Evolutionary conservation across 2,888 invertebrate genomes (phyloP).

Genomic region (Xestia xanthographa): DNA sequence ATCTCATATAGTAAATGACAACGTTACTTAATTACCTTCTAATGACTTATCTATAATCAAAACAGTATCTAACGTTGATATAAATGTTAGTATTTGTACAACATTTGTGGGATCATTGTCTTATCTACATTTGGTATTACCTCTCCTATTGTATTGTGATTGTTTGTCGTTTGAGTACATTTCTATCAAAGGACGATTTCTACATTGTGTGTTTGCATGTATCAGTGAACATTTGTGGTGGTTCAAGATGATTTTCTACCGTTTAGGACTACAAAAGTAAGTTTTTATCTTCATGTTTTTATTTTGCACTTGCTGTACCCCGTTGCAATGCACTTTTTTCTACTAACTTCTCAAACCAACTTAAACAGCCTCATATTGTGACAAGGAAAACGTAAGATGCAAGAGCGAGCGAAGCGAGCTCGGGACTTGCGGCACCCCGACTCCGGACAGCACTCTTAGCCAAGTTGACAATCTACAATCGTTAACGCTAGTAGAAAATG

Average conservation of each 20-base stretch:
- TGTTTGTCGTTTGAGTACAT: conserved; percentile 3
- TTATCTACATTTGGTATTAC: neutral
- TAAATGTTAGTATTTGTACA: conserved; percentile 37
- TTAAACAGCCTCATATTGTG: no score
- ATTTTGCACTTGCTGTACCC: neutral
- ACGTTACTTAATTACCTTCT: conserved; percentile 53
- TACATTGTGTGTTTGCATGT: neutral
- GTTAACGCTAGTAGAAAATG: no score
- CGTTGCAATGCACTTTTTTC: no score
- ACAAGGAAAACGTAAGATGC: no score
- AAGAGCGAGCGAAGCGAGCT: no score
- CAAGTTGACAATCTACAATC: no score
- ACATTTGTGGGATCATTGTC: neutral
- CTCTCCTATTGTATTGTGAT: neutral
- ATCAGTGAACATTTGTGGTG: neutral
- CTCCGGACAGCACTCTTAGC: no score
- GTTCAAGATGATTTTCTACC: conserved; percentile 60
- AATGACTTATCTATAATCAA: conserved; percentile 34
- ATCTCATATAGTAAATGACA: conserved; percentile 34
- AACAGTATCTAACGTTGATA: conserved; percentile 15
- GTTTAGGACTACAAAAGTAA: conserved; percentile 48
- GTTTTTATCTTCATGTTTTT: neutral
- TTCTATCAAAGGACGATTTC: neutral
- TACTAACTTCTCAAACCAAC: no score
- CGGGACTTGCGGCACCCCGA: no score